Base-by-base conservation (phyloP, 2,113 vertebrate genomes). In the Synchiropus splendidus region DNA sequence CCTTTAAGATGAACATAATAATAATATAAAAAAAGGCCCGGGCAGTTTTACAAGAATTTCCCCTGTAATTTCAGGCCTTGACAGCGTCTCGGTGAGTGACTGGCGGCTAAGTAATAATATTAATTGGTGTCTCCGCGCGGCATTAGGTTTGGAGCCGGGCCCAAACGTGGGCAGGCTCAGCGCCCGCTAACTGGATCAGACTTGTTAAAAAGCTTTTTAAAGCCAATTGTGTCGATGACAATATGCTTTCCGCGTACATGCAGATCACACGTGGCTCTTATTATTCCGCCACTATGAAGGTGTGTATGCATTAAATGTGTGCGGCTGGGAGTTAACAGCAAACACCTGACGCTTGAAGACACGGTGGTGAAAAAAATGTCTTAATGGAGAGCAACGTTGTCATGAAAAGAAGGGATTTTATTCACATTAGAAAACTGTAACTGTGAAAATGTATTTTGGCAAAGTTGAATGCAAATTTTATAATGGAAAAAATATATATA, bases 291-390 rank as follows among this genome's bases (percentile, higher is more conserved):
- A 58, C 57, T 43, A 18, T 13, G 58, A 54, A 72, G 38, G 64
- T 70, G 71, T 53, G 66, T 39, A 34, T 44, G 59, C 39, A 68
- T 54, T 58, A 52, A 42, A 45, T 30, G 42, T 60, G 64, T 55
- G 68, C 49, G 51, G 21, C 31, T 37, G 45, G 54, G 61, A 67
- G 73, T 54, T 81, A 80, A 84, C 64, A 66, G 59, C 70, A 78
- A 82, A 77, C 82, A 82, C 77, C 68, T 79, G 78, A 71, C 53
- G 67, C 52, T 67, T 48, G 51, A 67, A 67, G 52, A 57, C 46
- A 45, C 37, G 51, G 15, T 36, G 30, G 44, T 45, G 18, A 51
- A 6, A 39, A 17, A n/a, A n/a, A n/a, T n/a, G n/a, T n/a, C n/a
- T n/a, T n/a, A n/a, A n/a, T n/a, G n/a, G n/a, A n/a, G n/a, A n/a